Base-by-base conservation (phyloP, 2,888 invertebrate species). In the Ophion costatus region DNA sequence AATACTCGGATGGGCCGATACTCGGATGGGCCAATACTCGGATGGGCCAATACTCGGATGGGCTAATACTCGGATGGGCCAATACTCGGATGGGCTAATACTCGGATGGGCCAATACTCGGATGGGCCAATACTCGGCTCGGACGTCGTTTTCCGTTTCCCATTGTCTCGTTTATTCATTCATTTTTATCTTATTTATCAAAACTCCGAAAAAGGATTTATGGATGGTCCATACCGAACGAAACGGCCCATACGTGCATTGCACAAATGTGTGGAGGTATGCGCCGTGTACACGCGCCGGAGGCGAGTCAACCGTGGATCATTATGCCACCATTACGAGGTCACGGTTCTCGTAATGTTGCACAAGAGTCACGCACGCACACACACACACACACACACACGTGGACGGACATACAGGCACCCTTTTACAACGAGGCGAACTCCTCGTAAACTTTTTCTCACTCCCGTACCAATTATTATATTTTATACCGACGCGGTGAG, bases 261-360 rank as follows among this genome's bases (percentile, higher is more conserved):
- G 17, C n/a, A 56, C 20, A 24, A 45, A 64, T 38, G 42, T 33
- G 17, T 51, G 51, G 42, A 51, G 14, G 57, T 64, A 59, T 57
- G 45, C 45, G 17, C 51, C 33, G 80, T 57, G 73, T 45, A 73
- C 22, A 22, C 64, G 64, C 38, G 56, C 71, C 57, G 24, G 57
- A 76, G 38, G 57, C 77, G 77, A 77, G 82, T 59, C 71, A 71
- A 66, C 57, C 77, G 77, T 82, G 75, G 75, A 81, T 75, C 70
- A 77, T 82, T 76, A 71, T 82, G 82, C 82, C 82, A 77, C 64
- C 71, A 57, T 77, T 71, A 77, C 76, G 82, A 82, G 82, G 82
- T 82, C 82, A 82, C 66, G 82, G 82, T 70, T 76, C 82, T 82
- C 77, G 71, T 75, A 76, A 79, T 7, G 70, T 82, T 82, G 82